Conservation (phyloP, 2,888 invertebrate species). For the Laspeyria flexula region DNA sequence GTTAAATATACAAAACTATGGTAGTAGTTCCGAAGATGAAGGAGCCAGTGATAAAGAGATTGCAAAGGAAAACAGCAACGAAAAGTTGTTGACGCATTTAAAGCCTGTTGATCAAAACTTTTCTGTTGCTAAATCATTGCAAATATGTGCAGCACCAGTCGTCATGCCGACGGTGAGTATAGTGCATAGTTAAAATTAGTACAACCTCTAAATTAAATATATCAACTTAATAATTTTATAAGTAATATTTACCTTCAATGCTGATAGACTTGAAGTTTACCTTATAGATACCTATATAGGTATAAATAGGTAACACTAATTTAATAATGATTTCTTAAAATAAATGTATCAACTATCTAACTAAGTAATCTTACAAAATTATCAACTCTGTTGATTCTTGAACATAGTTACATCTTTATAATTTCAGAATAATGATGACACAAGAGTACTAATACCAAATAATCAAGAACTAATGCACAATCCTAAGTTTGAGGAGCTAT, state of each 20-base stretch:
- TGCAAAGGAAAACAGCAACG: constrained; percentile 69
- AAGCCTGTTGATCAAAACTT: constrained; percentile 85
- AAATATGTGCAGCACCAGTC: constrained; percentile 93
- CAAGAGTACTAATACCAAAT: constrained; percentile 90
- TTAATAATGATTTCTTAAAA: no score
- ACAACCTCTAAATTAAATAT: neutral
- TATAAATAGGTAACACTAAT: no score
- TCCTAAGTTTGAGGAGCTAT: constrained; percentile 97
- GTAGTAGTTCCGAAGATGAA: constrained; percentile 90
- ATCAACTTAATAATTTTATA: neutral
- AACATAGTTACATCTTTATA: no score
- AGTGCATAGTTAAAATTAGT: neutral
- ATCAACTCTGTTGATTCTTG: no score
- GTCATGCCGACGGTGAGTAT: constrained; percentile 91
- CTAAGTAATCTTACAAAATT: no score
- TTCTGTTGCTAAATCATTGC: constrained; percentile 88
- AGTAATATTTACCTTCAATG: neutral
- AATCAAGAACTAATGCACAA: constrained; percentile 95
- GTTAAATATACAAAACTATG: constrained; percentile 91
- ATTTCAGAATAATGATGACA: constrained; percentile 89
- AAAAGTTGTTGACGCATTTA: constrained; percentile 78
- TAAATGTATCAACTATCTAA: no score
- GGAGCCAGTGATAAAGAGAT: constrained; percentile 77
- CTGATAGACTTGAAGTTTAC: no score
- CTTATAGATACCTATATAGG: no score